A percentile compares a stretch with the other conserved stretches of the same genome.
These are phyloP conservation scores for Petrocephalus zakoni DNA, from an alignment of 2,113 vertebrate genomes.

Conservation along the genomic window DNA sequence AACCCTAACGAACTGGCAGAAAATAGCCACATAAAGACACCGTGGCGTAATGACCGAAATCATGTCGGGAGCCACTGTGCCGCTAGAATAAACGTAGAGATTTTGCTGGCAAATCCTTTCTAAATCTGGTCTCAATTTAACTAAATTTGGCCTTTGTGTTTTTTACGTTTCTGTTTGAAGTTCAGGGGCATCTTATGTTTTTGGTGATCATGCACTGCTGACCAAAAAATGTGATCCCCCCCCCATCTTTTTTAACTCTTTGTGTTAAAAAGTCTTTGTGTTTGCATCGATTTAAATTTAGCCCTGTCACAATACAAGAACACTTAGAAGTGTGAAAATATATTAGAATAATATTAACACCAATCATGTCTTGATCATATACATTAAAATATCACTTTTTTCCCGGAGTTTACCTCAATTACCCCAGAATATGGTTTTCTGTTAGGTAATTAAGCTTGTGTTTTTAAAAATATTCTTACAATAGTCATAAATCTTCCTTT, in stretches of 20 bases:
- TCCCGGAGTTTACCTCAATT: background rate
- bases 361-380: slow-evolving; percentile 24
- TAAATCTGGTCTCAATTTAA: background rate
- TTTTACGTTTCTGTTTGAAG: background rate
- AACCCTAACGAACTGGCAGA: background rate
- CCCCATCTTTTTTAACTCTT: slow-evolving; percentile 18
- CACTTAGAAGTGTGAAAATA: slow-evolving; percentile 30
- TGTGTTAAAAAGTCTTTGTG: slow-evolving; percentile 30
- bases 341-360: slow-evolving; percentile 25
- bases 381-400: slow-evolving; percentile 17
- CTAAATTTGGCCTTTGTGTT: background rate
- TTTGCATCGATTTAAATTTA: slow-evolving; percentile 29
- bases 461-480: background rate
- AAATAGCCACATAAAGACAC: background rate
- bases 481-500: background rate
- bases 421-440: background rate
- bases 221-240: slow-evolving; percentile 20
- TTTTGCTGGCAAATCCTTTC: background rate
- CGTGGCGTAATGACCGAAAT: background rate
- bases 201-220: slow-evolving; percentile 10
- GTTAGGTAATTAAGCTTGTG: slow-evolving; percentile 9
- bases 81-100: background rate
- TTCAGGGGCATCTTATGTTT: background rate
- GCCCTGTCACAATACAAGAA: slow-evolving; percentile 16
- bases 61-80: background rate